Percentiles rank a stretch among this genome's conserved stretches.
Evolutionary conservation across 1,140 invertebrate genomes (phyloP).

Genomic region (Nomia melanderi): DNA sequence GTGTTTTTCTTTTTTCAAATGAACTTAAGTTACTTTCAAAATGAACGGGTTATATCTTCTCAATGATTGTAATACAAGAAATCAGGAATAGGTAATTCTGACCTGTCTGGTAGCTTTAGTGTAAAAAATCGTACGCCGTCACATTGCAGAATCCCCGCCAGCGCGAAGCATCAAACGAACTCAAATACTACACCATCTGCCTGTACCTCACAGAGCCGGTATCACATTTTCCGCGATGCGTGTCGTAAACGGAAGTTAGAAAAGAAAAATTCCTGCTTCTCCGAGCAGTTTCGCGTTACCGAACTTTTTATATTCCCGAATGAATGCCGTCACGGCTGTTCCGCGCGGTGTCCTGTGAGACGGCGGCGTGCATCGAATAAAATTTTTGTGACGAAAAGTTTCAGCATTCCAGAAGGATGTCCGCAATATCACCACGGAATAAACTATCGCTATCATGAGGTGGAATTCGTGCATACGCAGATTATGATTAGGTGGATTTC

Average conservation of each 20-base stretch:
- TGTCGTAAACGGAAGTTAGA: neutral
- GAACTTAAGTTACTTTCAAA: too few relatives aligned
- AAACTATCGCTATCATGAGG: neutral
- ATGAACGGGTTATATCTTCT: too few relatives aligned
- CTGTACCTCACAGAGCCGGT: neutral
- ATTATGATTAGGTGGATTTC: too few relatives aligned
- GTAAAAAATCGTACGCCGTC: too few relatives aligned
- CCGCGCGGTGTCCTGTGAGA: neutral
- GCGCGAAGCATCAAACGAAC: too few relatives aligned
- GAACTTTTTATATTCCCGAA: neutral
- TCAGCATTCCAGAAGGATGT: neutral
- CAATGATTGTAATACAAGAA: too few relatives aligned
- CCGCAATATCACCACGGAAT: neutral
- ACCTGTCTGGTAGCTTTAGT: too few relatives aligned
- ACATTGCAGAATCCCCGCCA: too few relatives aligned
- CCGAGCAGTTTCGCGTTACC: neutral
- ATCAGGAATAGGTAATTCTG: too few relatives aligned
- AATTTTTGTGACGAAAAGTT: slow-evolving; percentile 14
- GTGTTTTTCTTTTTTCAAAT: too few relatives aligned
- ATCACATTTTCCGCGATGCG: neutral
- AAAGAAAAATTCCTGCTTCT: neutral
- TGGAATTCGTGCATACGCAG: too few relatives aligned
- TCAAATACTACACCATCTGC: too few relatives aligned
- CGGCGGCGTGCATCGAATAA: neutral
- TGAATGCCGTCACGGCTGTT: neutral